These are phyloP conservation scores for Mustela erminea DNA, from an alignment of 2,797 vertebrate species.

Conservation along the genomic window DNA sequence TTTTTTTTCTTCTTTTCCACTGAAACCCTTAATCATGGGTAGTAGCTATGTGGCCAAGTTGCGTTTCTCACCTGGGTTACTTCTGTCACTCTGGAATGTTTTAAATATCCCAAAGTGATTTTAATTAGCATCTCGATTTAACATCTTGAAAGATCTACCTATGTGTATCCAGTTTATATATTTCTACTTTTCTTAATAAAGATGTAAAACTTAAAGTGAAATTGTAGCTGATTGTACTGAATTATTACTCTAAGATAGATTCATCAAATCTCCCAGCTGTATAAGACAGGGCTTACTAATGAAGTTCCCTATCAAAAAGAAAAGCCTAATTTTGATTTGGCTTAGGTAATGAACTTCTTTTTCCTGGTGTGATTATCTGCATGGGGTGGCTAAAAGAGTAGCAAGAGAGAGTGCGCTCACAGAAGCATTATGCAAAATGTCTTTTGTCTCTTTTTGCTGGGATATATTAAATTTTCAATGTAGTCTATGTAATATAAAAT, in stretches of 20 bases:
- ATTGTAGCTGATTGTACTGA: conserved; percentile 97
- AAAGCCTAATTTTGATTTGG: conserved; percentile 99
- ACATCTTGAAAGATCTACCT: conserved; percentile 68
- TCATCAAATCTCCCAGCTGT: conserved; percentile 99
- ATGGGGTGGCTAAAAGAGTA: conserved; percentile 95
- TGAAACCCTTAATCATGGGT: conserved; percentile 72
- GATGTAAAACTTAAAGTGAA: conserved; percentile 91
- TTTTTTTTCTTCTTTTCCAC: not conserved
- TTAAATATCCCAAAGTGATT: conserved; percentile 81
- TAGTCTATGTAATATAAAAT: conserved; percentile 99
- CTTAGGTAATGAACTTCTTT: conserved; percentile 99
- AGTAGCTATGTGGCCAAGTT: conserved; percentile 74
- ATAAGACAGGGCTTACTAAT: conserved; percentile 99
- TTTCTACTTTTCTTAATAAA: conserved; percentile 90
- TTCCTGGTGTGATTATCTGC: conserved; percentile 99
- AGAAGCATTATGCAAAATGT: conserved; percentile 98
- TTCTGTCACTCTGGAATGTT: conserved; percentile 70
- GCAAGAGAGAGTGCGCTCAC: conserved; percentile 91
- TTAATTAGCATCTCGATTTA: conserved; percentile 74
- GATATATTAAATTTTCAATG: conserved; percentile 99
- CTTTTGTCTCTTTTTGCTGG: conserved; percentile 98
- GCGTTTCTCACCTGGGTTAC: conserved; percentile 78
- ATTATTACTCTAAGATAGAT: conserved; percentile 98
- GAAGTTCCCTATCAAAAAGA: conserved; percentile 99
- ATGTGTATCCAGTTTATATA: conserved; percentile 76